These are phyloP conservation scores for Macrostomum lignano DNA, from an alignment of 1,140 invertebrate species.

Conservation along the genomic window DNA sequence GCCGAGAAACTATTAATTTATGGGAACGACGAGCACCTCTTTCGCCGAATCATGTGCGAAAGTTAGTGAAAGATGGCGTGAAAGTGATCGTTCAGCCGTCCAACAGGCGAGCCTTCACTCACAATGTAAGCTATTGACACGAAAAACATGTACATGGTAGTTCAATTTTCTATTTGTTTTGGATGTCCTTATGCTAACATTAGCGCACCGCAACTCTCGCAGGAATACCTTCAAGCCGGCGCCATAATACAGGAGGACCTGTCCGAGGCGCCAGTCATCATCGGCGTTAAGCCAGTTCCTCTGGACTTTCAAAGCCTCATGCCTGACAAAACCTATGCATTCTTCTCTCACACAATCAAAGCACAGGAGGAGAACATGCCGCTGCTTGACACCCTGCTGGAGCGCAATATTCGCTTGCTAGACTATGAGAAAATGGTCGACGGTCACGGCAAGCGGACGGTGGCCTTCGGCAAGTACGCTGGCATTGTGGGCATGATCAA, in stretches of 20 bases:
- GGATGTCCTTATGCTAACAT: no score
- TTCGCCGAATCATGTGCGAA: conserved; percentile 58
- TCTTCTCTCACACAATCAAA: conserved; percentile 97
- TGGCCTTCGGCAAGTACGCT: conserved; percentile 94
- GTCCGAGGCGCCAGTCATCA: conserved; percentile 67
- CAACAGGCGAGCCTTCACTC: conserved; percentile 78
- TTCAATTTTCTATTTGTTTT: no score
- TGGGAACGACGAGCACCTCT: conserved; percentile 90
- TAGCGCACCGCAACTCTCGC: no score
- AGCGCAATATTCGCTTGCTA: conserved; percentile 74
- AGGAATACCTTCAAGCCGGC: conserved; percentile 58
- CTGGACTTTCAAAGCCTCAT: conserved; percentile 48
- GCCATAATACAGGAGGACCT: conserved; percentile 82
- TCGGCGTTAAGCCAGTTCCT: conserved; percentile 88
- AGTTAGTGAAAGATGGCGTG: conserved; percentile 47
- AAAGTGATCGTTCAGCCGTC: conserved; percentile 91
- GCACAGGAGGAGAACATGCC: conserved; percentile 94
- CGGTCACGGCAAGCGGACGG: conserved; percentile 52
- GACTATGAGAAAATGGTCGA: conserved; percentile 92
- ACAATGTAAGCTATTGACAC: no score
- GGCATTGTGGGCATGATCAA: conserved; percentile 95
- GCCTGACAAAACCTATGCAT: conserved; percentile 81
- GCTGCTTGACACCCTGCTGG: conserved; percentile 68
- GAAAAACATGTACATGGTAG: no score
- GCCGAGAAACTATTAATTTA: conserved; percentile 69